Evolutionary conservation across 2,113 vertebrate genomes (phyloP).

Genomic region (Dendrocopos noguchii): DNA sequence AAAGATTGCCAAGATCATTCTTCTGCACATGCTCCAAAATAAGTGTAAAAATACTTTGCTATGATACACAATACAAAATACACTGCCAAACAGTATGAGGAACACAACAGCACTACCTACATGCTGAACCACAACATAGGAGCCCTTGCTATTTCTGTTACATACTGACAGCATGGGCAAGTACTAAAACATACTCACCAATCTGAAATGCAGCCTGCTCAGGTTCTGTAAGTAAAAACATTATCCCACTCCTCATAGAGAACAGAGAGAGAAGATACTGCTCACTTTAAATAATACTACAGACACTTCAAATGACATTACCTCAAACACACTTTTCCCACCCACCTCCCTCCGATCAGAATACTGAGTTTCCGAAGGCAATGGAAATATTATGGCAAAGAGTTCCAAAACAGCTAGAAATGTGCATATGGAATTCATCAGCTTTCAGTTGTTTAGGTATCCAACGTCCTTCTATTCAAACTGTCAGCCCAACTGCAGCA

Average conservation of each 20-base stretch:
- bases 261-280: neutral
- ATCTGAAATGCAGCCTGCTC: neutral
- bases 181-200: neutral
- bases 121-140: neutral
- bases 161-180: neutral
- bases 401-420: neutral
- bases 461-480: neutral
- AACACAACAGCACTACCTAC: neutral
- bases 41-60: neutral
- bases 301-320: neutral
- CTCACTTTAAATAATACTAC: neutral
- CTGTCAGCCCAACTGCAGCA: neutral
- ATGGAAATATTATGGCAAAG: neutral
- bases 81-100: neutral
- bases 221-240: neutral
- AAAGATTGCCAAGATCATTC: neutral
- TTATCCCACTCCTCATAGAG: neutral
- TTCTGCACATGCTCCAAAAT: neutral
- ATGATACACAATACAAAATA: neutral
- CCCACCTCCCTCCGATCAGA: rapidly evolving
- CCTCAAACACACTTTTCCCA: neutral
- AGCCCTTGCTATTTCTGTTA: neutral
- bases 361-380: neutral
- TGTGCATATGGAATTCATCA: neutral
- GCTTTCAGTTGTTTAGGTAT: neutral